Conservation (phyloP, 2,888 invertebrate species). For the Syrphus vitripennis region DNA sequence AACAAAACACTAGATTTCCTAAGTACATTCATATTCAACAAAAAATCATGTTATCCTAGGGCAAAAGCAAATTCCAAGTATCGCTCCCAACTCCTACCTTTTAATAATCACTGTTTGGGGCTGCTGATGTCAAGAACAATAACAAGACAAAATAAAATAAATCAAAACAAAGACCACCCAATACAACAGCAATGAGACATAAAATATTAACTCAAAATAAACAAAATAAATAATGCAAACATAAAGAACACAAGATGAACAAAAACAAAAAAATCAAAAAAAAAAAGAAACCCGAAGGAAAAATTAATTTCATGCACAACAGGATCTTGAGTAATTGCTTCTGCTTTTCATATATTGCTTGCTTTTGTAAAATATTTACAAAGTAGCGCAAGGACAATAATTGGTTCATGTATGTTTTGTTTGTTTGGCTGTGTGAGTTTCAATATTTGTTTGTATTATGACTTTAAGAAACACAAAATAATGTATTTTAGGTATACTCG, state of each 20-base stretch:
- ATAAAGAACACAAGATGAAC: not conserved
- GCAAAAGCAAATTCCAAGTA: not conserved
- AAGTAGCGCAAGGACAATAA: conserved; percentile 67
- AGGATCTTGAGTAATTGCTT: conserved; percentile 70
- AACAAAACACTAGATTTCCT: too few species aligned
- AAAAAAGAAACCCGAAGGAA: conserved; percentile 50
- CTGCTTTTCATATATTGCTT: conserved; percentile 62
- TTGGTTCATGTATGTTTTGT: conserved; percentile 23
- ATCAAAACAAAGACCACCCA: conserved; percentile 45
- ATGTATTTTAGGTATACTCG: too few species aligned
- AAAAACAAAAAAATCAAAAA: too few species aligned
- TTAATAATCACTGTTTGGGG: not conserved
- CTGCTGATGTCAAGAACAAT: not conserved
- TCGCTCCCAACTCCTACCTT: not conserved
- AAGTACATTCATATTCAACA: too few species aligned
- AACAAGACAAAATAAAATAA: not conserved
- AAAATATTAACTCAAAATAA: conserved; percentile 68
- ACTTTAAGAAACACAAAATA: not conserved
- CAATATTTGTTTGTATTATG: not conserved
- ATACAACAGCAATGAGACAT: conserved; percentile 48
- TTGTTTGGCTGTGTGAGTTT: not conserved
- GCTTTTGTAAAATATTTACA: conserved; percentile 66
- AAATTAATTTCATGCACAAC: conserved; percentile 71
- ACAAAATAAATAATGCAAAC: conserved; percentile 46
- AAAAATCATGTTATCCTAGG: not conserved